Conservation (phyloP, 2,113 vertebrate genomes). For the Mobula hypostoma region DNA sequence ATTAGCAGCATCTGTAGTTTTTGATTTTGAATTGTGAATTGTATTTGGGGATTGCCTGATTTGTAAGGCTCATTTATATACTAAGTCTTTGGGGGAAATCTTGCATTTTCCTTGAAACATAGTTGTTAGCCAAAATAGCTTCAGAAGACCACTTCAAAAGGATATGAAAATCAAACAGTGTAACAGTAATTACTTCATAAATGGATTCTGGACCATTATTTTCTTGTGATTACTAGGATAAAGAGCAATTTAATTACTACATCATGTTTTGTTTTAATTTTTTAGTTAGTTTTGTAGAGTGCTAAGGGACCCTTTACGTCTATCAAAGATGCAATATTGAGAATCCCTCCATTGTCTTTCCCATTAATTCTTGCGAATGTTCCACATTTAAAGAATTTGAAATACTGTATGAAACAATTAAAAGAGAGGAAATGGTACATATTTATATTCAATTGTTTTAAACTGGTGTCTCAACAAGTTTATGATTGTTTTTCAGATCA, state of each 20-base stretch:
- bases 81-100: background rate
- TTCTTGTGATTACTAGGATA: background rate
- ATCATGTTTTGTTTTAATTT: conserved; percentile 71
- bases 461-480: background rate
- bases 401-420: conserved; percentile 57
- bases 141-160: background rate
- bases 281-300: conserved; percentile 73
- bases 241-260: conserved; percentile 41
- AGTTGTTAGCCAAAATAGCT: background rate
- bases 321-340: conserved; percentile 70
- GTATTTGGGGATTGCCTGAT: background rate
- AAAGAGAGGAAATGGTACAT: conserved; percentile 38
- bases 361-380: conserved; percentile 62
- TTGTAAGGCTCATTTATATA: background rate
- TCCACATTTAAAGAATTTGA: conserved; percentile 76
- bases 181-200: background rate
- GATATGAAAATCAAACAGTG: background rate
- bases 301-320: conserved; percentile 73
- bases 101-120: background rate
- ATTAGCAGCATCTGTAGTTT: too few relatives aligned
- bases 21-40: too few relatives aligned
- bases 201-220: conserved; percentile 2
- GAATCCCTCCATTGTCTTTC: conserved; percentile 69
- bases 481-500: conserved; percentile 53
- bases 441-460: background rate